phyloP scores from a whole-genome alignment of 2,113 vertebrate genomes.

The Stictonetta naevosa region DNA sequence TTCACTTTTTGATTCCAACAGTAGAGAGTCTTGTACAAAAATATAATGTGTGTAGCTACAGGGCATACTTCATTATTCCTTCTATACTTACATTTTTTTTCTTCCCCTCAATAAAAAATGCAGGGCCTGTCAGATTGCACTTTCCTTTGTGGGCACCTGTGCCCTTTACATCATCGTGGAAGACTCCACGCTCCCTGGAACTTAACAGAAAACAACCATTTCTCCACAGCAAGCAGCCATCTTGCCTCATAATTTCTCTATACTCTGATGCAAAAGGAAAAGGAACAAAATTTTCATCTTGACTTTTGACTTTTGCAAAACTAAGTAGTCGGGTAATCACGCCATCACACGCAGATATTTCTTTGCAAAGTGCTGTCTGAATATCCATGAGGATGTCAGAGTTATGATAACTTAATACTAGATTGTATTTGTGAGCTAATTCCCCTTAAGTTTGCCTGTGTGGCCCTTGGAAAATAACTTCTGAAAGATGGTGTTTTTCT shows the following conservation, averaged over 20 bases:
- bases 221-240: not conserved
- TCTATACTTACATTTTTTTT: not conserved
- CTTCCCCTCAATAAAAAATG: not conserved
- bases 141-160: not conserved
- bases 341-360: not conserved
- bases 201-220: not conserved
- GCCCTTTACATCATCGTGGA: not conserved
- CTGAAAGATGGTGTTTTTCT: not conserved
- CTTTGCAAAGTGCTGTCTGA: not conserved
- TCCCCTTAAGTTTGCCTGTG: not conserved
- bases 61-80: constrained; percentile 32
- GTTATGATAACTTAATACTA: not conserved
- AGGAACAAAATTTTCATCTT: not conserved
- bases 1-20: constrained; percentile 40
- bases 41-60: not conserved
- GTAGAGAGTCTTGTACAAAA: not conserved
- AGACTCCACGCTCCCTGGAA: not conserved
- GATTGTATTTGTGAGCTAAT: not conserved
- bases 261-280: not conserved
- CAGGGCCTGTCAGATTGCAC: not conserved
- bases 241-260: not conserved
- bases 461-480: not conserved
- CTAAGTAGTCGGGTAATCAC: not conserved
- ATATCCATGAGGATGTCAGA: not conserved
- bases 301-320: not conserved